phyloP scores from a whole-genome alignment of 2,797 vertebrate genomes.

The Falco novaeseelandiae region DNA sequence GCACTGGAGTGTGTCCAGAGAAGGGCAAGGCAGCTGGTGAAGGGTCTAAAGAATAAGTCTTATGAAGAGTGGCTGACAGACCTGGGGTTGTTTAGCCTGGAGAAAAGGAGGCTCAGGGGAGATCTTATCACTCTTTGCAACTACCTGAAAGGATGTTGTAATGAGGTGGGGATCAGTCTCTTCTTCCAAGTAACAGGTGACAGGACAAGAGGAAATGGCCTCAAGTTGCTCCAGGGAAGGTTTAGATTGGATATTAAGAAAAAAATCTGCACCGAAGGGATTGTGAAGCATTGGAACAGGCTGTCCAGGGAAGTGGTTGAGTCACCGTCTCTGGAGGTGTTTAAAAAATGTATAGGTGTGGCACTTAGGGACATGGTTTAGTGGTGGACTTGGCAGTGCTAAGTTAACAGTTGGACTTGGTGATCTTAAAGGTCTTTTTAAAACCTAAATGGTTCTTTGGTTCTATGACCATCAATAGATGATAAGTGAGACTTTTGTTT shows the following conservation, averaged over 20 bases:
- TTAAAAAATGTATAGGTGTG: neutral
- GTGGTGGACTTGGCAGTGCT: neutral
- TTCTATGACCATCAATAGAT: neutral
- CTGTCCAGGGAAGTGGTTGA: neutral
- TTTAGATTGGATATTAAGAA: neutral
- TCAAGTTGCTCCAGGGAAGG: fast-evolving
- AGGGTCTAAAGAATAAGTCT: no score
- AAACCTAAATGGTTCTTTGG: fast-evolving
- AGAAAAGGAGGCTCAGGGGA: neutral
- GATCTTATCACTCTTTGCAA: neutral
- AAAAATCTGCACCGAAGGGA: neutral
- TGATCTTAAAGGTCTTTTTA: neutral
- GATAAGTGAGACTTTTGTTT: neutral
- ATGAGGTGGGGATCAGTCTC: neutral
- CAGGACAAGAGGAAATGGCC: neutral
- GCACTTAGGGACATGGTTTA: neutral
- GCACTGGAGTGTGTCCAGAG: no score
- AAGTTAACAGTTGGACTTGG: neutral
- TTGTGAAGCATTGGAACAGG: neutral
- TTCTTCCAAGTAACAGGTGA: neutral
- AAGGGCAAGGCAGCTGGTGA: no score
- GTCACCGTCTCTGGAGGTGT: neutral
- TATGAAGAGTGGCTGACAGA: no score
- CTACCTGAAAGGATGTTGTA: neutral
- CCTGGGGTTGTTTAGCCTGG: no score